A percentile compares a stretch with the other conserved stretches of the same genome.
Conservation (phyloP, 1,140 invertebrate species). For the Triops longicaudatus region DNA sequence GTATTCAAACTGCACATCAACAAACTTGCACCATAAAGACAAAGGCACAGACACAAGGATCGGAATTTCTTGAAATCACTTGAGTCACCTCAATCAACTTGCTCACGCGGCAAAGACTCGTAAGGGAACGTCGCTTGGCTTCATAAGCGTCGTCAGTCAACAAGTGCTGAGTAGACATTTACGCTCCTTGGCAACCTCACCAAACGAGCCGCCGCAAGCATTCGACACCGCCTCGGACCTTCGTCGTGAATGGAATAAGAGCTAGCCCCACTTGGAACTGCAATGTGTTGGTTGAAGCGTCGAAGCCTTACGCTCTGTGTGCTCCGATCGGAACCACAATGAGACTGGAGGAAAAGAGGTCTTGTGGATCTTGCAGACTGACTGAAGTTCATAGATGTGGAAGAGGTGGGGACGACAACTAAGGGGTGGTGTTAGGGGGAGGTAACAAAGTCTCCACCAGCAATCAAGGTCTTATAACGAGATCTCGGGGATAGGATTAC, state of each 20-base stretch:
- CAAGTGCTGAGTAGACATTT: background rate
- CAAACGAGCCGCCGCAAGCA: background rate
- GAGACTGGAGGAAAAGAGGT: background rate
- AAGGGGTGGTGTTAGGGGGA: background rate
- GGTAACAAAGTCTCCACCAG: background rate
- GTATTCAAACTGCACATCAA: background rate
- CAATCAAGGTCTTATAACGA: conserved; percentile 9
- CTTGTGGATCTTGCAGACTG: background rate
- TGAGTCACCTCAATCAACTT: background rate
- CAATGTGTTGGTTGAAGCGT: background rate
- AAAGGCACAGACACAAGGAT: too few species aligned
- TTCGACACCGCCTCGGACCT: background rate
- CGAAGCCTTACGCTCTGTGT: background rate
- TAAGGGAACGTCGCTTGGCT: background rate
- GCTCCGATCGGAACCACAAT: background rate
- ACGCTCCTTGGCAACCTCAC: background rate
- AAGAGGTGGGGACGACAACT: background rate
- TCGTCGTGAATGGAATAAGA: background rate
- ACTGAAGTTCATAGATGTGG: background rate
- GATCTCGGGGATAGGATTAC: background rate
- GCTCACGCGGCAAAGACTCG: background rate
- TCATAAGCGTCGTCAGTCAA: conserved; percentile 5
- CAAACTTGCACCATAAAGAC: background rate
- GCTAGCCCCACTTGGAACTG: background rate
- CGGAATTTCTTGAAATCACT: too few species aligned